Percentiles rank a stretch among this genome's conserved stretches.
phyloP scores from a whole-genome alignment of 1,140 invertebrate species.

The Drosophila hydei region DNA sequence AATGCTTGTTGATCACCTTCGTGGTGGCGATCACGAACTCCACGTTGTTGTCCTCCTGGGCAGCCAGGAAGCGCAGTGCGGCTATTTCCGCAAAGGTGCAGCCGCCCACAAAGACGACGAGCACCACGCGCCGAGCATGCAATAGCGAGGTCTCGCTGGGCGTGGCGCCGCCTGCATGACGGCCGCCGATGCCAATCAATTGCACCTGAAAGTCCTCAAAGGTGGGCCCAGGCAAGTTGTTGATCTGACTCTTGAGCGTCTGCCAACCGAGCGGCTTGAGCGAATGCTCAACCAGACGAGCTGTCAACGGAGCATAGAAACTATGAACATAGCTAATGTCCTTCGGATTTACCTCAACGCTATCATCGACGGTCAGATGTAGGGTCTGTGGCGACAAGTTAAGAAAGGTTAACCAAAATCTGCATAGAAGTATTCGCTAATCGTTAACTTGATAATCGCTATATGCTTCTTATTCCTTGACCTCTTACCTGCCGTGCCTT shows the following conservation, averaged over 20 bases:
- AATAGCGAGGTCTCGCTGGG: slow-evolving; percentile 88
- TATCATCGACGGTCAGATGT: slow-evolving; percentile 93
- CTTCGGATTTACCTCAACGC: slow-evolving; percentile 91
- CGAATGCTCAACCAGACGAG: slow-evolving; percentile 94
- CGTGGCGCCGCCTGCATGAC: slow-evolving; percentile 85
- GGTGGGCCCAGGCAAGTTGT: slow-evolving; percentile 86
- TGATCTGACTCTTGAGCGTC: slow-evolving; percentile 86
- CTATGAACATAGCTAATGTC: slow-evolving; percentile 97
- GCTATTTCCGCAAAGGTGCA: slow-evolving; percentile 98
- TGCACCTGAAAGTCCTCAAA: slow-evolving; percentile 86
- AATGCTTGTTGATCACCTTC: slow-evolving; percentile 95
- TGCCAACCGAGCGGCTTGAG: slow-evolving; percentile 88
- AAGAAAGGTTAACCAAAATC: too few species aligned
- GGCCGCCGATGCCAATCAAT: slow-evolving; percentile 84
- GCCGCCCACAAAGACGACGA: slow-evolving; percentile 98
- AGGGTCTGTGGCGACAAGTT: slow-evolving; percentile 86
- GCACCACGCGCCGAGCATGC: slow-evolving; percentile 90
- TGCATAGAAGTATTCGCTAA: too few species aligned
- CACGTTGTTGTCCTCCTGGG: slow-evolving; percentile 95
- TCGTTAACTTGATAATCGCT: neutral
- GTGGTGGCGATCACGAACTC: slow-evolving; percentile 97
- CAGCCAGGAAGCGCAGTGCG: slow-evolving; percentile 94
- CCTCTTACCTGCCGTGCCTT: too few species aligned
- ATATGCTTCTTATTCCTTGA: neutral
- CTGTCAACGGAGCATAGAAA: slow-evolving; percentile 96